Base-by-base conservation (phyloP, 2,797 vertebrate genomes). In the Silurus aristotelis region DNA sequence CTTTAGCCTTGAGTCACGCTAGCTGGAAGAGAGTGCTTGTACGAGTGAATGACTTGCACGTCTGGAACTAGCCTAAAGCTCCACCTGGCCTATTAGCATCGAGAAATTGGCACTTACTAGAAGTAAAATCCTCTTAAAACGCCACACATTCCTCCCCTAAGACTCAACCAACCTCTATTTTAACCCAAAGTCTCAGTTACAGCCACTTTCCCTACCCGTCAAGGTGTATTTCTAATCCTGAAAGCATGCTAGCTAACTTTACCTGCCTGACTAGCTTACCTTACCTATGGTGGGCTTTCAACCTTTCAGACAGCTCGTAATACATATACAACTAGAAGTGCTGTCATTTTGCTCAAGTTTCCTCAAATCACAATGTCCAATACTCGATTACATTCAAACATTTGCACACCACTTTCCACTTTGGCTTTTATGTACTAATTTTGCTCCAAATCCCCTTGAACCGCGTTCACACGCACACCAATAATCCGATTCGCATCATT, bases 41-140 rank as follows among this genome's bases (percentile, higher is more conserved):
- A 80, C 70, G 85, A 89, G 86, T 89, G 89, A 90, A 90, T 89
- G 89, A 90, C 89, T 90, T 89, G 89, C 89, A 89, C 88, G 88
- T 87, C 88, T 90, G 81, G 83, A 63, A 83, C 48, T 52, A 52
- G 61, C 61, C 20, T 64, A 64, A 52, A 52, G 48, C 48, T 52
- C 48, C 6, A 52, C 48, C 48, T 52, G 48, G 48, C 48, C 48
- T 52, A n/a, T 87, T 87, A 89, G 89, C 87, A 85, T 87, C 83
- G 48, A 58, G 75, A 13, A 19, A 27, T 20, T 48, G 17, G 12
- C 48, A 10, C 61, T 60, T 2, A 38, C 81, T 7, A 14, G 3
- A 43, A 64, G 43, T 25, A 27, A 5, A 66, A 48, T 27, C 25
- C 15, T 7, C 17, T 55, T 38, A 64, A 64, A 75, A 75, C 15